Evolutionary conservation across 2,113 vertebrate species (phyloP).

Genomic region (Sapayoa aenigma): DNA sequence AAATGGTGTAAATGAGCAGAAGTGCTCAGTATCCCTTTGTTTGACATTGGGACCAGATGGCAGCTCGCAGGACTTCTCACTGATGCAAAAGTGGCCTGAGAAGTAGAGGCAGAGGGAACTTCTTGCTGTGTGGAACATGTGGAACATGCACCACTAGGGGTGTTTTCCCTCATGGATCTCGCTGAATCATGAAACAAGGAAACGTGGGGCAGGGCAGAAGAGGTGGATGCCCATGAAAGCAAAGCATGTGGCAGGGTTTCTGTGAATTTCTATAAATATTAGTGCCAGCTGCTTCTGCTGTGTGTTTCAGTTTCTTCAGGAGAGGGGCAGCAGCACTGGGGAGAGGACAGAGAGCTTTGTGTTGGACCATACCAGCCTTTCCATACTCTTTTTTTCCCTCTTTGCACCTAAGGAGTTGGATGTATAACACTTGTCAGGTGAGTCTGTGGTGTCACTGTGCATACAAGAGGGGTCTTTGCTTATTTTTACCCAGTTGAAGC

Average conservation of each 20-base stretch:
- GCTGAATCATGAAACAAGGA: not conserved
- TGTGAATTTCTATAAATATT: not conserved
- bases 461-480: not conserved
- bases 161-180: not conserved
- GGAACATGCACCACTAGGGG: not conserved
- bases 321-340: not conserved
- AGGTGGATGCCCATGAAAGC: not conserved
- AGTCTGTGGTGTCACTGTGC: not conserved
- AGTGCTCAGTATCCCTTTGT: not conserved
- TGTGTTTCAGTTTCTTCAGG: not conserved
- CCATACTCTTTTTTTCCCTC: not conserved
- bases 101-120: not conserved
- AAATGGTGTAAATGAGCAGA: not conserved
- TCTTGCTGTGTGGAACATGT: not conserved
- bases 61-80: not conserved
- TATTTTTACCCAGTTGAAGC: not conserved
- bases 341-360: not conserved
- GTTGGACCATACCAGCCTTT: not conserved
- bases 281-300: not conserved
- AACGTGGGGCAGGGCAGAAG: not conserved
- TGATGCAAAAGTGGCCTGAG: not conserved
- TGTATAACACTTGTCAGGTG: fast-evolving
- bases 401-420: not conserved
- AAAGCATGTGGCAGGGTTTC: not conserved
- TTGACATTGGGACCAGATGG: not conserved